Conservation (phyloP, 2,797 vertebrate genomes). For the Brotula barbata region DNA sequence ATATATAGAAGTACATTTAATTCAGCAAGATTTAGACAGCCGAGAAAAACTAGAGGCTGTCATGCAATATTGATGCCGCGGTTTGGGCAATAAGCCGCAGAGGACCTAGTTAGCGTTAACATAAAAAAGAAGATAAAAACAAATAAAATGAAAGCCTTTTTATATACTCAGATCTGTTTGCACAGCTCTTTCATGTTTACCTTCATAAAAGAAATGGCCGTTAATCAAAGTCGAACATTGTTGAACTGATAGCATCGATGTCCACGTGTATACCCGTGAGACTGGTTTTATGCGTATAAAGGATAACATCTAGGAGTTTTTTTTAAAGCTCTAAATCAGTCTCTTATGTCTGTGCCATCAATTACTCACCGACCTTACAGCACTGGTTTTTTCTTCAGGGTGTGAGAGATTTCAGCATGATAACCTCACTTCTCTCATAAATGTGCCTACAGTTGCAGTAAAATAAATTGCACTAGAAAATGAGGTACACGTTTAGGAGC, state of each 20-base stretch:
- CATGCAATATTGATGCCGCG: slow-evolving; percentile 20
- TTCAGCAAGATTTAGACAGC: not conserved
- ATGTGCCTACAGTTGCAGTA: slow-evolving; percentile 36
- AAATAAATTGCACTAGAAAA: slow-evolving; percentile 45
- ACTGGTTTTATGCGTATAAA: not conserved
- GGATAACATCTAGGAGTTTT: too few species aligned
- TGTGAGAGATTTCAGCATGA: slow-evolving; percentile 29
- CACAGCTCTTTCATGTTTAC: slow-evolving; percentile 6
- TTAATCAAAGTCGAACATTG: slow-evolving; percentile 5
- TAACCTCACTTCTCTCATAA: slow-evolving; percentile 42
- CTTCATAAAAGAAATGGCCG: slow-evolving; percentile 3
- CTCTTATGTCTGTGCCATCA: slow-evolving; percentile 1
- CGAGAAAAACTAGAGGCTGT: slow-evolving; percentile 13
- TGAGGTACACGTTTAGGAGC: slow-evolving; percentile 19
- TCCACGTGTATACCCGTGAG: not conserved
- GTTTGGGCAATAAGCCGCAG: slow-evolving; percentile 25
- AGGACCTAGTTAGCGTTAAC: slow-evolving; percentile 20
- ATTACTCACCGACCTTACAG: slow-evolving; percentile 32
- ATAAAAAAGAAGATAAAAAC: slow-evolving; percentile 19
- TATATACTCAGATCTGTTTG: slow-evolving; percentile 18
- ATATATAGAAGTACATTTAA: slow-evolving; percentile 27
- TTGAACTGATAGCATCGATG: slow-evolving; percentile 9
- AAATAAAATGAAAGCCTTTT: slow-evolving; percentile 32
- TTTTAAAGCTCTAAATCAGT: too few species aligned
- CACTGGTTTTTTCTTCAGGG: slow-evolving; percentile 14